phyloP scores from a whole-genome alignment of 2,888 invertebrate species.

The Heteromyza rotundicornis region DNA sequence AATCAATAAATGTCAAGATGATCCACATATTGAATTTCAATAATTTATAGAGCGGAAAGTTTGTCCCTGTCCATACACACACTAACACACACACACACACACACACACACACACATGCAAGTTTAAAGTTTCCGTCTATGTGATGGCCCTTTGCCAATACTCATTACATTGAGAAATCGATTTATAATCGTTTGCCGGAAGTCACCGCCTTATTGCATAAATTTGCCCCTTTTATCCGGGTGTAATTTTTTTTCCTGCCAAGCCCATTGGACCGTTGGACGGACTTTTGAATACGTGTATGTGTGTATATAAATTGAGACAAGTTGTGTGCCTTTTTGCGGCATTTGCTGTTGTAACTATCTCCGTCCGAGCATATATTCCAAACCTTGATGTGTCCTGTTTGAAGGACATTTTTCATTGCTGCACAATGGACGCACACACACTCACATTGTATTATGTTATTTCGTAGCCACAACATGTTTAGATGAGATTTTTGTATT shows the following conservation, averaged over 20 bases:
- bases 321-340: too few relatives aligned
- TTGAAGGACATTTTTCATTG: slow-evolving; percentile 1
- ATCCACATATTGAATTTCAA: too few relatives aligned
- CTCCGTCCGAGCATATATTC: background rate
- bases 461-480: slow-evolving; percentile 3
- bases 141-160: slow-evolving; percentile 1
- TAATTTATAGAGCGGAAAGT: too few relatives aligned
- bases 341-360: too few relatives aligned
- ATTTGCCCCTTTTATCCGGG: background rate
- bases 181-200: slow-evolving; percentile 7
- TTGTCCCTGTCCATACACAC: slow-evolving; percentile 3
- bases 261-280: too few relatives aligned
- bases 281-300: too few relatives aligned
- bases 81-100: background rate
- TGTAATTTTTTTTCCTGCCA: too few relatives aligned
- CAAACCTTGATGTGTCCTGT: background rate
- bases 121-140: too few relatives aligned
- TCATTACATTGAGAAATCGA: background rate
- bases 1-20: too few relatives aligned
- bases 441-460: background rate
- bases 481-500: slow-evolving; percentile 3
- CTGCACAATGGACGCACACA: slow-evolving; percentile 3
- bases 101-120: background rate
- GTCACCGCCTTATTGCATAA: background rate
- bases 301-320: too few relatives aligned